These are phyloP conservation scores for Tetranychus urticae DNA, from an alignment of 1,140 invertebrate genomes.

Conservation along the genomic window DNA sequence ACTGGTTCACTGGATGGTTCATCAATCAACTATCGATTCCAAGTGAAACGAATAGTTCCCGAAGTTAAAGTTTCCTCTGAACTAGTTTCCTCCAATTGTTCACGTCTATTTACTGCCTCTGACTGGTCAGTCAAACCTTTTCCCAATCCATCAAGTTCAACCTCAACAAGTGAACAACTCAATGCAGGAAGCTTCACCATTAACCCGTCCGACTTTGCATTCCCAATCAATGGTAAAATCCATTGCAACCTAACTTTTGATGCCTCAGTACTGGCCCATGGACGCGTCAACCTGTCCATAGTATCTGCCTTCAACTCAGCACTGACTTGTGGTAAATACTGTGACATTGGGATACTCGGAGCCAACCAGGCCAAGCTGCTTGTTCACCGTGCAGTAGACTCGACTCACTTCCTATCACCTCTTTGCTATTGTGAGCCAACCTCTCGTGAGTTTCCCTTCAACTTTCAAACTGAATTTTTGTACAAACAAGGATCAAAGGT, in stretches of 20 bases:
- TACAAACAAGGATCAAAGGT: not conserved
- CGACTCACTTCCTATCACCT: not conserved
- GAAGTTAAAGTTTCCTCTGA: not conserved
- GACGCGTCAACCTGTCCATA: constrained; percentile 11
- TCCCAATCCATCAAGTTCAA: too few species aligned
- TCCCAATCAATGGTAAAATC: constrained; percentile 2
- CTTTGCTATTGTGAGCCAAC: not conserved
- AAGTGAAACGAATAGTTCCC: constrained; percentile 9
- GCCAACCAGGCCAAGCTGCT: not conserved
- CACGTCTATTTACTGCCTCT: not conserved
- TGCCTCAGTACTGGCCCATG: constrained; percentile 10
- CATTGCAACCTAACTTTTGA: constrained; percentile 13
- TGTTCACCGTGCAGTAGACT: not conserved
- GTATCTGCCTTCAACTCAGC: constrained; percentile 9
- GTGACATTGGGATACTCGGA: not conserved
- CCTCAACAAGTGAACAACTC: too few species aligned
- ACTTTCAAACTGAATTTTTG: not conserved
- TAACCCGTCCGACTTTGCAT: not conserved
- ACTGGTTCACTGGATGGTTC: constrained; percentile 14
- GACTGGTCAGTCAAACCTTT: not conserved
- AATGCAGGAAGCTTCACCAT: not conserved
- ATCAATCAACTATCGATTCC: constrained; percentile 13
- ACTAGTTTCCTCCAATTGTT: not conserved
- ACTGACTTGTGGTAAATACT: not conserved
- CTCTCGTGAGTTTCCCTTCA: not conserved